Percentiles rank a stretch among this genome's conserved stretches.
Evolutionary conservation across 2,113 vertebrate species (phyloP).

Genomic region (Tetrao urogallus): DNA sequence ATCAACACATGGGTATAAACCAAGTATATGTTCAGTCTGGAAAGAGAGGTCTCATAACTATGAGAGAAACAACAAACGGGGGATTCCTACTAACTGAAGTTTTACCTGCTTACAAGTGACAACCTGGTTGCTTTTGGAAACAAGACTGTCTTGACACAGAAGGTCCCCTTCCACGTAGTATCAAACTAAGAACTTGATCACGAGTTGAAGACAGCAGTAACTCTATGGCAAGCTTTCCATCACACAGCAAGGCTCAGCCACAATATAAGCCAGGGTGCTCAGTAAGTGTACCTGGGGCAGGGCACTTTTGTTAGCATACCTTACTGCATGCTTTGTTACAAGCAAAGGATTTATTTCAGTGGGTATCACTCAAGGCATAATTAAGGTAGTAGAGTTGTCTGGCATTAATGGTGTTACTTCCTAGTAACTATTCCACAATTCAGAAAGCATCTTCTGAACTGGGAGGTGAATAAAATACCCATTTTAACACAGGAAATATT

Average conservation of each 20-base stretch:
- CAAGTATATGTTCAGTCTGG: not conserved
- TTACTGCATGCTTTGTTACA: not conserved
- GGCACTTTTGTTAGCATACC: not conserved
- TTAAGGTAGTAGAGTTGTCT: not conserved
- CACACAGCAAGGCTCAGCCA: not conserved
- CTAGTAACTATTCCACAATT: not conserved
- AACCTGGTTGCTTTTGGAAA: not conserved
- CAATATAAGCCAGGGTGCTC: not conserved
- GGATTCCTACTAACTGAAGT: not conserved
- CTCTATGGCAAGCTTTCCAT: not conserved
- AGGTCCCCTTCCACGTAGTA: not conserved
- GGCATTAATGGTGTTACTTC: not conserved
- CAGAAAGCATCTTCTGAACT: not conserved
- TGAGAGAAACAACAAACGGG: not conserved
- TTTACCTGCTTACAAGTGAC: not conserved
- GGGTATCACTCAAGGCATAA: not conserved
- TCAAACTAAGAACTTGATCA: not conserved
- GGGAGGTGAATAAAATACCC: not conserved
- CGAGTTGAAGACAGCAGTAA: not conserved
- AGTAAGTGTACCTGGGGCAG: not conserved
- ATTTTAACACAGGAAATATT: not conserved
- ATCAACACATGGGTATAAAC: not conserved
- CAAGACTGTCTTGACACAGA: not conserved
- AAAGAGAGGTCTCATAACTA: not conserved
- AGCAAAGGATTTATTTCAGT: not conserved